Percentiles rank a stretch among this genome's conserved stretches.
These are phyloP conservation scores for Aldrovandia affinis DNA, from an alignment of 2,797 vertebrate genomes.

Conservation along the genomic window DNA sequence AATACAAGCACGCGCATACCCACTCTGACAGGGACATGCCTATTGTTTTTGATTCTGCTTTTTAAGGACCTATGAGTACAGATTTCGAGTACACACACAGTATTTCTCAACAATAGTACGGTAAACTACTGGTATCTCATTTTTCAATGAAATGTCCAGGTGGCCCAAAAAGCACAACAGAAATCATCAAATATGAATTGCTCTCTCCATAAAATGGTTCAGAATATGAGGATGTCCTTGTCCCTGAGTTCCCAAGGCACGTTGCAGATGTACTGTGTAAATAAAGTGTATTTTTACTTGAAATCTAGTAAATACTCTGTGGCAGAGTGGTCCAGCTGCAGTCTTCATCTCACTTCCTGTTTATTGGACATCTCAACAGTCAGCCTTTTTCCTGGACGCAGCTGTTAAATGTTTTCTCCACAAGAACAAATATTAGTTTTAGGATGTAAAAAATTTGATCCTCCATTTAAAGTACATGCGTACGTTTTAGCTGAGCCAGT, in stretches of 20 bases:
- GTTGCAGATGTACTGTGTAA: neutral
- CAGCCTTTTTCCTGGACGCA: neutral
- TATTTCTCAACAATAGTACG: neutral
- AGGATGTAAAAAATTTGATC: neutral
- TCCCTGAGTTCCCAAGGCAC: neutral
- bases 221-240: neutral
- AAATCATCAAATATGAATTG: neutral
- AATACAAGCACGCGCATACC: no score
- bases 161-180: neutral
- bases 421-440: constrained; percentile 18
- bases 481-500: neutral
- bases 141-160: neutral
- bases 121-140: neutral
- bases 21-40: neutral
- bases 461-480: neutral
- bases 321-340: neutral
- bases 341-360: neutral
- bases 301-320: constrained; percentile 1
- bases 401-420: neutral
- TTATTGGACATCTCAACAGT: neutral
- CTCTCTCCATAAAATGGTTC: neutral
- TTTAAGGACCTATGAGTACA: neutral
- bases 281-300: constrained; percentile 5
- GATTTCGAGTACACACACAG: no score
- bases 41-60: neutral